Base-by-base conservation (phyloP, 2,888 invertebrate species). In the Drosophila tanythrix region DNA sequence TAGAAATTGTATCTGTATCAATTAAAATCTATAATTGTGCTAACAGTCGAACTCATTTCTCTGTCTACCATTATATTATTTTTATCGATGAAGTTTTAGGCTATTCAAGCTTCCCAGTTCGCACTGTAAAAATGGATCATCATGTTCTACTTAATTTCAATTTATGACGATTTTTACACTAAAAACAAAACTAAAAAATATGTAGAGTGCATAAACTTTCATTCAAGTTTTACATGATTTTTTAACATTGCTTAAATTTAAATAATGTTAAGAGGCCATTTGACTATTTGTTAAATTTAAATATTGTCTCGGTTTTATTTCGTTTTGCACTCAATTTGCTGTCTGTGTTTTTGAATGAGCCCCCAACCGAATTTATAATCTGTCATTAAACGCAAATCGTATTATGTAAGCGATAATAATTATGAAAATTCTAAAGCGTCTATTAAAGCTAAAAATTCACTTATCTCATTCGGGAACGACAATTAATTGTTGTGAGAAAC, bases 401-500 rank as follows among this genome's bases (percentile, higher is more conserved):
- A 56, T 62, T 65, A 60, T 71, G 21, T 21, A 60, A 55, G 35
- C 40, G 46, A 48, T 15, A 46, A 53, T 35, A 65, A 31, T 36
- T 66, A 78, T 73, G 55, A 31, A 73, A 56, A 75, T 66, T 55
- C 18, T 6, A 11, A 27, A 33, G 35, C 52, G 33, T 43, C 43
- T 57, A 43, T 50, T 29, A 52, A 27, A 38, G 21, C 2, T 10
- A 4, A 27, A 10, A 40, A 48, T n/a, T 35, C 25, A 58, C 59
- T 57, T 25, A 46, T 21, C 18, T 27, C 10, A 40, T 27, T 62
- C 53, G 60, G 50, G 40, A 69, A 65, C 50, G 55, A 18, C 62
- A 70, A 60, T 70, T 74, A 78, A 83, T 59, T 73, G 72, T 58
- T 65, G 27, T 43, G 25, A 18, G 35, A 35, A 53, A 52, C 15